Conservation (phyloP, 2,113 vertebrate species). For the Gallinago paraguaiae region DNA sequence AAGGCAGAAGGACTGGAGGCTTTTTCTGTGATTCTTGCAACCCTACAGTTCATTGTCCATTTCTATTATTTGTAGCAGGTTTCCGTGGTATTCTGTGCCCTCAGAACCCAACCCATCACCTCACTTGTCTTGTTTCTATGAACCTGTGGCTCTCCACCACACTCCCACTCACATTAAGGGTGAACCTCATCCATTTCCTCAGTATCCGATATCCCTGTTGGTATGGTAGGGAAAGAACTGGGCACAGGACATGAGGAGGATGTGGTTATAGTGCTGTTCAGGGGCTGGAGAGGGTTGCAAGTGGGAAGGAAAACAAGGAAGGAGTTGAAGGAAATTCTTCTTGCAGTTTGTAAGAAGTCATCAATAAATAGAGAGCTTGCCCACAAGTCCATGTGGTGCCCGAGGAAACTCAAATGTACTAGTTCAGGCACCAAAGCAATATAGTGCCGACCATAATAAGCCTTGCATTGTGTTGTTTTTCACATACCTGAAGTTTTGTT, state of each 20-base stretch:
- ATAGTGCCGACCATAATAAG: not conserved
- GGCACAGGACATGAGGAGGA: not conserved
- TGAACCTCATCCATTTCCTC: not conserved
- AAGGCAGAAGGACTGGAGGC: not conserved
- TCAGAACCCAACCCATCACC: not conserved
- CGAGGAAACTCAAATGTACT: not conserved
- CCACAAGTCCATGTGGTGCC: not conserved
- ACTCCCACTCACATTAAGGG: not conserved
- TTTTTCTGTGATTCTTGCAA: not conserved
- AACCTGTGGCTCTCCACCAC: not conserved
- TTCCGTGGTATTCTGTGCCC: not conserved
- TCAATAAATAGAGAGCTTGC: not conserved
- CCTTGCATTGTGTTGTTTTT: not conserved
- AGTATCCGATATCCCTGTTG: not conserved
- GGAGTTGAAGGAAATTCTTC: not conserved
- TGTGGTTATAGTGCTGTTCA: not conserved
- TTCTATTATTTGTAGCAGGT: not conserved
- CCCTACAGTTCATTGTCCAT: not conserved
- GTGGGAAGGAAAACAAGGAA: not conserved
- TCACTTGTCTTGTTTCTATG: not conserved
- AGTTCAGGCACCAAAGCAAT: not conserved
- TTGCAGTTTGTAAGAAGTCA: not conserved
- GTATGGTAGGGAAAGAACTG: not conserved
- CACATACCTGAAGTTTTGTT: not conserved
- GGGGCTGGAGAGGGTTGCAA: not conserved